Conservation (phyloP, 2,113 vertebrate species). For the Cervus canadensis region DNA sequence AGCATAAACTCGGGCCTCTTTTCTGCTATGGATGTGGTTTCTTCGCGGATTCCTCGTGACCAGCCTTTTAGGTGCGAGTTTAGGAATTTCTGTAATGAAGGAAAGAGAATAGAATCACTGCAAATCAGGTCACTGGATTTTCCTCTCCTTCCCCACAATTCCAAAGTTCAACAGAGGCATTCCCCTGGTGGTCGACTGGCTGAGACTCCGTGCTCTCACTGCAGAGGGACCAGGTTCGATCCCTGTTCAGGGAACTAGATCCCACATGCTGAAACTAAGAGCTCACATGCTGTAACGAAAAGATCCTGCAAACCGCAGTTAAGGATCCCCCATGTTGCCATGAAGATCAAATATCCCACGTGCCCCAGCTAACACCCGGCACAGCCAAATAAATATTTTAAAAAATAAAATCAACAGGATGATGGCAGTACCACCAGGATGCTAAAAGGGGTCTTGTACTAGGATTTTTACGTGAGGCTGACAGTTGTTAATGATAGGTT, state of each 20-base stretch:
- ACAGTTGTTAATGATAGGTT: background rate
- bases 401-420: background rate
- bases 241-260: background rate
- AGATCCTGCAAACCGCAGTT: background rate
- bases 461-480: background rate
- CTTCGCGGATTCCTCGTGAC: background rate
- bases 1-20: fast-evolving
- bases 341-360: background rate
- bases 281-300: background rate
- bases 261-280: background rate
- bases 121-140: fast-evolving
- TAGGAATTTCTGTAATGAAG: background rate
- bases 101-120: background rate
- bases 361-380: background rate
- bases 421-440: background rate
- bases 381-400: background rate
- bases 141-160: background rate
- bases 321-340: background rate
- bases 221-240: background rate
- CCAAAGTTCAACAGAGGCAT: background rate
- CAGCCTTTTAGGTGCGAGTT: background rate
- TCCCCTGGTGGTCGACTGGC: background rate
- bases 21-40: background rate
- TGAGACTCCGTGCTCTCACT: background rate
- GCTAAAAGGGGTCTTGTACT: no score